Base-by-base conservation (phyloP, 2,888 invertebrate species). In the Clanis bilineata region DNA sequence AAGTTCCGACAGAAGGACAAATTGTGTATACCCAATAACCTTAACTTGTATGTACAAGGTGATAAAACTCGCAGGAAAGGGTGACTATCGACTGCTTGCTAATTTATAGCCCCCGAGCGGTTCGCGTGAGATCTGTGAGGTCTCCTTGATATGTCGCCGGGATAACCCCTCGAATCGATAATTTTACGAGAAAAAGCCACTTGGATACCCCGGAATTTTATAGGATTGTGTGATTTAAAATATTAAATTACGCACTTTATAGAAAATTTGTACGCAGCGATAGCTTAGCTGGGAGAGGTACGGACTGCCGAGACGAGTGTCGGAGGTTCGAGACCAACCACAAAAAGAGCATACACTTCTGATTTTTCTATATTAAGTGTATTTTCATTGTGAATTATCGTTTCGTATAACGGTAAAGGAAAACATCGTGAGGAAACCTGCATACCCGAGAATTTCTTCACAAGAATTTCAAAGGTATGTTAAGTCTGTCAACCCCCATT, bases 141-240 rank as follows among this genome's bases (percentile, higher is more conserved):
- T 74, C 79, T 77, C 79, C 78, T 83, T 86, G 86, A 86, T 83
- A 83, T 86, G 88, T 87, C 85, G 81, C 70, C 77, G 77, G 82
- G 80, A 71, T 78, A 82, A 80, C 79, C 88, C 86, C 85, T 70
- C 60, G 85, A 79, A 86, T 77, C 80, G 74, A 86, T 86, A 86
- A 83, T 84, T 88, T 83, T 82, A 67, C 73, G 70, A 70, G 73
- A 67, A 74, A 77, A 58, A 28, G 28, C 51, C 9, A 32, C 18
- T 51, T 28, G 18, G 18, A 41, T 41, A 41, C 18, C 9, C 1
- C 18, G 41, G 9, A 15, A 28, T 1, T 51, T 32, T 25, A 15
- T 47, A 18, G 12, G 32, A 51, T 18, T 51, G n/a, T 51, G n/a
- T 45, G n/a, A 28, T 28, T 51, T 25, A 28, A 25, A 25, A 25